Evolutionary conservation across 2,888 invertebrate species (phyloP), one percentile per base, ranked within the genome.

Genomic region (Sesamia inferens): DNA sequence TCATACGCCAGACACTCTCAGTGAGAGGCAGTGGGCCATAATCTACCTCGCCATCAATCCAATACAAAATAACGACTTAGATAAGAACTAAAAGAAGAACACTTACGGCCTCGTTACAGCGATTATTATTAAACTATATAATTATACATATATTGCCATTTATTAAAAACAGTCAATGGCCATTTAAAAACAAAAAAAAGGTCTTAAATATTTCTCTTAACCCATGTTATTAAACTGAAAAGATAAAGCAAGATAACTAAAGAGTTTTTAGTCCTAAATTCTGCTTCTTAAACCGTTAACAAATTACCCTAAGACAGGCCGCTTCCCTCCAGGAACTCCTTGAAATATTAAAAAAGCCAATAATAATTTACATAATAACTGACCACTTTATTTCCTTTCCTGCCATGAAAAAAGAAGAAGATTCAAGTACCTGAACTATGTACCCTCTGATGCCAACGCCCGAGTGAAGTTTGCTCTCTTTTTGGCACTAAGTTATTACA

Each of bases 301-400:
- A 68, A 68, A 24, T 31, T 47, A 2, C 42, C 4, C 14, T 19
- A 2, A 59, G 22, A 5, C 42, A 42, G 8, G 8, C 8, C 8
- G 44, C 22, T 11, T 57, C 22, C 24, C 19, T 13, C 13, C 22
- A 44, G 14, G 4, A 58, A 31, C 0, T 13, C 5, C 2, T 3
- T n/a, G 48, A 71, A 22, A 22, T 54, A 11, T 47, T 44, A 3
- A 39, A 81, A 76, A 68, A 51, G 7, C 44, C 44, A 59, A 57
- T 19, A 54, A 58, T 54, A 81, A 58, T 63, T 48, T 55, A 48
- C 75, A 14, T 19, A 77, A 31, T 65, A 39, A 62, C 64, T 55
- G 57, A 31, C 47, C 54, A 64, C 42, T 24, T 8, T n/a, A 51
- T 47, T 67, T 58, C 5, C 24, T 76, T 24, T 47, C 14, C 57